phyloP scores from a whole-genome alignment of 23 tunicate species.

The Diplosoma virens region DNA sequence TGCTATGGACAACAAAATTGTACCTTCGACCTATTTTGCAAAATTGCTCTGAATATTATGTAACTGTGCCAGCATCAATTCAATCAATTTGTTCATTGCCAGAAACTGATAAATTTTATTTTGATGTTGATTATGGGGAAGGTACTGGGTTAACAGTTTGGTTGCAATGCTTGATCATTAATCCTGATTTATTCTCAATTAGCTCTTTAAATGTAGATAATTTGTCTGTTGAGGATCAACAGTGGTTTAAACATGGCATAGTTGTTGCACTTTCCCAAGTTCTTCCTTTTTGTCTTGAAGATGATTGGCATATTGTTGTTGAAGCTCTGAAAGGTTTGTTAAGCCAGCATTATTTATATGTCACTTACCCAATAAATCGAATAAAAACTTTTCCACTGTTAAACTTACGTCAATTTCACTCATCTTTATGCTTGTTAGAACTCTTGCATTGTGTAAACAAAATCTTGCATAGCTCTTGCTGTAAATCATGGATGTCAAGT shows the following conservation, averaged over 20 bases:
- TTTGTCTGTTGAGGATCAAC: constrained; percentile 5
- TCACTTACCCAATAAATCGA: not conserved
- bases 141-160: constrained; percentile 49
- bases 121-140: constrained; percentile 32
- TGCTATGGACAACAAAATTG: constrained; percentile 10
- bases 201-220: not conserved
- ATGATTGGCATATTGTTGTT: constrained; percentile 30
- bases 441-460: not conserved
- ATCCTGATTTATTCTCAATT: constrained; percentile 24
- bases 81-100: not conserved
- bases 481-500: constrained; percentile 7
- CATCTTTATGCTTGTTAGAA: not conserved
- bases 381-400: not conserved
- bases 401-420: not conserved
- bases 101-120: not conserved
- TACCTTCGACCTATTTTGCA: constrained; percentile 1
- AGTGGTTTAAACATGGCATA: constrained; percentile 27
- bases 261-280: constrained; percentile 44
- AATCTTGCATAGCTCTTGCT: not conserved
- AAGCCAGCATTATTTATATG: not conserved
- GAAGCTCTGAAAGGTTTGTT: constrained; percentile 29
- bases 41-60: not conserved
- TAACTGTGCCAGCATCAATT: not conserved
- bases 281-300: constrained; percentile 36
- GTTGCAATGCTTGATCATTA: constrained; percentile 33